Base-by-base conservation (phyloP, 2,888 invertebrate genomes). In the Molanna angustata region DNA sequence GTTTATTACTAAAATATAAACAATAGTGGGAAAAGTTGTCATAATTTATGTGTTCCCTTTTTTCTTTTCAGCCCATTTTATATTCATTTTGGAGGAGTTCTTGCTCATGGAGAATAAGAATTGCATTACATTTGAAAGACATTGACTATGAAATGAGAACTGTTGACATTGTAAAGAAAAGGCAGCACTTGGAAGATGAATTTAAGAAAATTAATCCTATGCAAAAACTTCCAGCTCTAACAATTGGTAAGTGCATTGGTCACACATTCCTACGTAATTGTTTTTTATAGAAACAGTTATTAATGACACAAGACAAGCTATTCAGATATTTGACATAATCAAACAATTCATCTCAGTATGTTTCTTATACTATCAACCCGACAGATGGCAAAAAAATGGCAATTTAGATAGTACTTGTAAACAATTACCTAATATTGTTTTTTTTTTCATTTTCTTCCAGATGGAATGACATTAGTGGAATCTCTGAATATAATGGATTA, bases 401-500 rank as follows among this genome's bases (percentile, higher is more conserved):
- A 27, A 27, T 7, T 7, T 7, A 27, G 11, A 27, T 7, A 27
- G 11, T 7, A 27, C 27, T 6, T 6, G 11, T 11, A 6, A 7
- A 27, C 6, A 27, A 27, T n/a, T 27, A 11, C 27, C 27, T 7
- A 27, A 27, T 27, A 27, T 27, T 27, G 6, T 27, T 27, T 27
- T 7, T 27, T 27, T 27, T 11, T 27, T 11, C 27, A 27, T 27
- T 11, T 27, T 6, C 9, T 35, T 35, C 16, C 61, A 76, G 73
- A 74, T 65, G 71, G 71, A 21, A 66, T 57, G 16, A 73, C 71
- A 0, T 53, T 74, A 20, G 66, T 73, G 47, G 75, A 74, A 39
- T 74, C 80, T 37, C 72, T 79, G 69, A 75, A 81, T 57, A 87
- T 88, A 21, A 69, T 87, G 58, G 85, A 86, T 63, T 88, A 84